Base-by-base conservation (phyloP, 2,797 vertebrate species). In the Anisognathus igniventris region DNA sequence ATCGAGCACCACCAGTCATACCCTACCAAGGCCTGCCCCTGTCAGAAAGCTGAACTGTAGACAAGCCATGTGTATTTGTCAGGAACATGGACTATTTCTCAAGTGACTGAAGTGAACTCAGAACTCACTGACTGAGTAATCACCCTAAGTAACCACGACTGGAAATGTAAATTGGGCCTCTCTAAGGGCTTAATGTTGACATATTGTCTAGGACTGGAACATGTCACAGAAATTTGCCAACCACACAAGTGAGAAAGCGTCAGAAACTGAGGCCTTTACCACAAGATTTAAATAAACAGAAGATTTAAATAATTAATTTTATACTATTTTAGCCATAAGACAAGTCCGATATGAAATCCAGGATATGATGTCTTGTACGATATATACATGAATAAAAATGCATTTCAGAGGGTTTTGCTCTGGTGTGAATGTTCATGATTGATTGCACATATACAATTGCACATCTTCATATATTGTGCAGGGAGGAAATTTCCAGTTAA, bases 1-100 rank as follows among this genome's bases (percentile, higher is more conserved):
- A 95, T 97, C 14, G 97, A 94, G 24, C 60, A 44, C 42, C 64
- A 28, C 12, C 35, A 47, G 31, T 3, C 68, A 8, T 18, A 68
- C 31, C 44, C 68, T 37, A 3, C 40, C 27, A 87, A 86, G 64
- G 68, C 74, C 70, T 97, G 96, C 50, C 14, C 33, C 0, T 95
- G 85, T 45, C 94, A 83, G 74, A 97, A 95, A 73, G 85, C 86
- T 42, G 96, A 97, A 71, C 54, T 97, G 45, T 97, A 97, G 64
- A 47, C 57, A 75, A 90, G 12, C 58, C 16, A 19, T 1, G 3
- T 14, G 25, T 53, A 14, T 87, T 83, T 62, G 47, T 86, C 73
- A 79, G 68, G 57, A 54, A 28, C 25, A 14, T 5, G 42, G 65
- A 51, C 33, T 77, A 42, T 62, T 89, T 61, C 20, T 54, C 30